phyloP scores from a whole-genome alignment of 2,888 invertebrate genomes.

The Tipula helvola region DNA sequence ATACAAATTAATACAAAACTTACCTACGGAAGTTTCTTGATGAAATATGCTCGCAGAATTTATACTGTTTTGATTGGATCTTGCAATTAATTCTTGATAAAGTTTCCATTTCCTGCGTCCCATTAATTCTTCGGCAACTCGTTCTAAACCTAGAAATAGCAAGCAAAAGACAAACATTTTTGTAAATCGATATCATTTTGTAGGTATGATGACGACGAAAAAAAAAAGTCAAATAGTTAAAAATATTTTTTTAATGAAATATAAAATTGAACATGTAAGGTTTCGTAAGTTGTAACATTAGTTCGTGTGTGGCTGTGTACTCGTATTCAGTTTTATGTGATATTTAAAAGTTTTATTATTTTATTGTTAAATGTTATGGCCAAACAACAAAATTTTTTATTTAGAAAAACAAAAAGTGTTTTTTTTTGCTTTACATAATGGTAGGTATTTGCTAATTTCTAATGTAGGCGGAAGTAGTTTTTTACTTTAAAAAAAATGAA shows the following conservation, averaged over 20 bases:
- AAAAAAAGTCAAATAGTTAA: neutral
- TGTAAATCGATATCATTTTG: neutral
- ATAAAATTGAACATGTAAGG: neutral
- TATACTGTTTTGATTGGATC: conserved; percentile 35
- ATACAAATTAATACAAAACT: neutral
- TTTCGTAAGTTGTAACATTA: neutral
- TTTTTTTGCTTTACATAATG: neutral
- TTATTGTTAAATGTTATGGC: neutral
- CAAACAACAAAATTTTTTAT: neutral
- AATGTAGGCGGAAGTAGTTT: neutral
- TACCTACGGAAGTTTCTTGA: conserved; percentile 9
- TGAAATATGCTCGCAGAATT: conserved; percentile 20
- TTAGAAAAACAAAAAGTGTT: neutral
- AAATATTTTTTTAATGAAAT: neutral
- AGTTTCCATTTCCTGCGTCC: conserved; percentile 93
- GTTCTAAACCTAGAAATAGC: conserved; percentile 70
- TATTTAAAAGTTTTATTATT: neutral
- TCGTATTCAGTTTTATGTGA: neutral
- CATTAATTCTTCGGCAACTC: conserved; percentile 94
- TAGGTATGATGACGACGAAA: neutral
- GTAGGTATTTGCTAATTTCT: neutral
- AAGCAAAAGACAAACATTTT: neutral
- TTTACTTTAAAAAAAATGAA: neutral
- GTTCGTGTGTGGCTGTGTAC: neutral
- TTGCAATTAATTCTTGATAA: conserved; percentile 66